Base-by-base conservation (phyloP, 2,113 vertebrate genomes). In the Helogale parvula region DNA sequence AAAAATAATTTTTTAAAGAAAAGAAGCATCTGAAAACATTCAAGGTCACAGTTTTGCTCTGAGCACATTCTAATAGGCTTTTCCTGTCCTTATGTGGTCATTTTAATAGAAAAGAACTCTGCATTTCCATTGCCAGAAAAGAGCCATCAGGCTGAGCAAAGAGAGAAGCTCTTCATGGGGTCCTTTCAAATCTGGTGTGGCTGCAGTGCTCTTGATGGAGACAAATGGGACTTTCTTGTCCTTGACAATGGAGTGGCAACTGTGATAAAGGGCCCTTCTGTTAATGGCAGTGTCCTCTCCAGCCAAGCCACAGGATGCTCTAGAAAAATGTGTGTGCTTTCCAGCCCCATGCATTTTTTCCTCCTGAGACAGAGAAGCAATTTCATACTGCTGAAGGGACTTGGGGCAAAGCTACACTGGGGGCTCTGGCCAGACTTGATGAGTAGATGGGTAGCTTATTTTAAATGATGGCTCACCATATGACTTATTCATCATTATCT, bases 51-150 rank as follows among this genome's bases (percentile, higher is more conserved):
- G 45, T 84, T 96, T 79, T 93, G 25, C 29, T 88, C 60, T 86
- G 50, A 66, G 50, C 50, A 66, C 35, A 80, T 79, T 85, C 65
- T 69, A 84, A 92, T 25, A 93, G 79, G 52, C 57, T 83, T 95
- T 94, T 96, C 88, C 96, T 84, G 38, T 83, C 93, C 86, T 96
- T 93, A 66, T 88, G 79, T 13, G 83, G 74, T 94, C 66, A 47
- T 92, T 95, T 90, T 57, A 52, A 80, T 92, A 69, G 92, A 76
- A 74, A 97, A 94, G 85, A 84, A 65, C 21, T 89, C 79, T 89
- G 57, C n/a, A 77, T 90, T 92, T 89, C 84, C 47, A 76, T 52
- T 35, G 79, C 65, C 47, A 72, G 50, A 71, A 84, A 92, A 89
- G 21, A 84, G 33, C n/a, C 93, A 72, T 50, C 15, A 47, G 82